Evolutionary conservation across 2,797 vertebrate species (phyloP), one percentile per base, ranked within the genome.

Genomic region (Malacoctenus gilli): DNA sequence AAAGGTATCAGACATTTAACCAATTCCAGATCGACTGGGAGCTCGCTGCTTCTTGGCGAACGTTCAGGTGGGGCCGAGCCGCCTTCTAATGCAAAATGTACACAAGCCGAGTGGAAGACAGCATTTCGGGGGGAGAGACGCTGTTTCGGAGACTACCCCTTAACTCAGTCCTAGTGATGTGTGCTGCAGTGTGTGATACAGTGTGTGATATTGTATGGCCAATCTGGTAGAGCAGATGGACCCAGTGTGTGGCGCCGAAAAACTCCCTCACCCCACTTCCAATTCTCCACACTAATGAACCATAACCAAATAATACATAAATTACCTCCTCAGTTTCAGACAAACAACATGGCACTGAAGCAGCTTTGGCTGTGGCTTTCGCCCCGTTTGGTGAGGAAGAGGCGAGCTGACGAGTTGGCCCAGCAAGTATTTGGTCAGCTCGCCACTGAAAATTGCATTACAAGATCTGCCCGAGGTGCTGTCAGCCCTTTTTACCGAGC

Each of bases 181-280:
- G 75, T 69, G 70, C 77, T 76, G 81, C 72, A 82, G 73, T 77
- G 80, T 77, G 69, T 58, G 63, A 77, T 79, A 59, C 70, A 74
- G 64, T 78, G 78, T 71, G 80, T 76, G 72, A 75, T 80, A 85
- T 77, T 81, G 83, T 84, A 82, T 65, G 77, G 84, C 72, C 87
- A 90, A 87, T 90, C 88, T 91, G 89, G 78, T 75, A 21, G 54
- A 87, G 79, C 90, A 91, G 89, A 91, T 91, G 86, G 89, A 85
- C 86, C 62, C 90, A 86, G 87, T 87, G 83, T 89, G 89, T 67
- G 80, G 75, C 79, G 61, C 82, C 16, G 72, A 75, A 77, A 85
- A 87, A 75, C 63, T 71, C 74, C 70, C 75, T 80, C 83, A 75
- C 55, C 77, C 67, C 61, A 74, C 75, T 86, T 87, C 84, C 81